Evolutionary conservation across 1,140 invertebrate genomes (phyloP).

Genomic region (Diorhabda carinulata): DNA sequence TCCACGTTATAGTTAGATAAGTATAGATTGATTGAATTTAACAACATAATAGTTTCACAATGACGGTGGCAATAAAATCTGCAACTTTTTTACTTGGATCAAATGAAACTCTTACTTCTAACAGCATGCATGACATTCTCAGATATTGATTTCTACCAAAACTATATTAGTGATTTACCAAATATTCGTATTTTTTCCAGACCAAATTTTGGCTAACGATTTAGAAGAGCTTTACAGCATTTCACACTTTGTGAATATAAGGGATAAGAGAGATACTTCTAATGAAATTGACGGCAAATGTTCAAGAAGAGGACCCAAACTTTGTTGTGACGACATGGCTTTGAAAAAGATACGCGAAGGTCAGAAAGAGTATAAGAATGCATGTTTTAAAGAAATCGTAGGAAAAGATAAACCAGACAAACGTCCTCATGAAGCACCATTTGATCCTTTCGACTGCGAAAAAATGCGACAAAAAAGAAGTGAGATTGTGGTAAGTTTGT

Average conservation of each 20-base stretch:
- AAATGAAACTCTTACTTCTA: no score
- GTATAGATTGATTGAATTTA: no score
- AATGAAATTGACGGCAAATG: conserved; percentile 33
- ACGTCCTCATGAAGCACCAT: conserved; percentile 4
- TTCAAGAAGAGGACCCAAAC: conserved; percentile 24
- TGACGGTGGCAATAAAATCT: no score
- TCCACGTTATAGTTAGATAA: no score
- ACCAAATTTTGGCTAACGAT: conserved; percentile 9
- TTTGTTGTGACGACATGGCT: conserved; percentile 38
- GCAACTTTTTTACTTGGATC: no score
- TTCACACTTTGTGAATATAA: not conserved
- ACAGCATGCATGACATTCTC: no score
- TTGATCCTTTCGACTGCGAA: conserved; percentile 42
- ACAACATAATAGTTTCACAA: no score
- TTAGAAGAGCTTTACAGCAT: conserved; percentile 5
- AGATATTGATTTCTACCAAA: no score
- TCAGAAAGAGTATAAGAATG: conserved; percentile 33
- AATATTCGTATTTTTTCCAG: not conserved
- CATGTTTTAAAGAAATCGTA: conserved; percentile 38
- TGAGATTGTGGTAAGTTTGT: conserved; percentile 36
- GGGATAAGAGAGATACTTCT: conserved; percentile 29
- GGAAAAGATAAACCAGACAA: conserved; percentile 30
- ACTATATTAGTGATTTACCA: no score
- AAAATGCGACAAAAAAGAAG: conserved; percentile 33
- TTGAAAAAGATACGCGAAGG: conserved; percentile 32